phyloP scores from a whole-genome alignment of 2,113 vertebrate genomes.

The Potamarius usumacintae region DNA sequence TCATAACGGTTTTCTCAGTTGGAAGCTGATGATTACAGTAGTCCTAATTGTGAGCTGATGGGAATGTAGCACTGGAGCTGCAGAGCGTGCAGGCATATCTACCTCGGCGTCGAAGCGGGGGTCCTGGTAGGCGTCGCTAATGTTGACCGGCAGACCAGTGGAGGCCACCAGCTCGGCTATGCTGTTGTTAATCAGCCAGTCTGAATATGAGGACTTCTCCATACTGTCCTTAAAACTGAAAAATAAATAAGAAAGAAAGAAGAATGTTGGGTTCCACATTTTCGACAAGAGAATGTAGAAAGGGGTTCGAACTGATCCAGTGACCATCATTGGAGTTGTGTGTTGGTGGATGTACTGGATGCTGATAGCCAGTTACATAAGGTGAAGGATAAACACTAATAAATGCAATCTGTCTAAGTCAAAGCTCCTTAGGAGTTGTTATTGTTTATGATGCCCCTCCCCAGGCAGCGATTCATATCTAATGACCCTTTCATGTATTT shows the following conservation, averaged over 20 bases:
- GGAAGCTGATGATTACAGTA: constrained; percentile 23
- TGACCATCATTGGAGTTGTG: not conserved
- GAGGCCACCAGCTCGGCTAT: constrained; percentile 96
- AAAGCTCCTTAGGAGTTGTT: constrained; percentile 33
- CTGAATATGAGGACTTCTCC: constrained; percentile 93
- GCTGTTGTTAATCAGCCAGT: constrained; percentile 98
- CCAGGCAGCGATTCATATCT: constrained; percentile 52
- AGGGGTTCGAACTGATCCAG: not conserved
- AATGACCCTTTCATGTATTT: constrained; percentile 60
- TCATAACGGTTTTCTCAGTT: constrained; percentile 1
- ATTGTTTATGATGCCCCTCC: constrained; percentile 21
- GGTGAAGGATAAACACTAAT: not conserved
- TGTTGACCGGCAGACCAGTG: constrained; percentile 95
- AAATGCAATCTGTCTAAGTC: not conserved
- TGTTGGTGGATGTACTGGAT: not conserved
- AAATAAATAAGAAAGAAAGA: constrained; percentile 35
- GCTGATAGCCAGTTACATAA: not conserved
- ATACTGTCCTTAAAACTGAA: constrained; percentile 92
- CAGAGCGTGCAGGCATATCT: constrained; percentile 50
- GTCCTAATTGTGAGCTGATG: not conserved
- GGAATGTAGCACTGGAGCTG: not conserved
- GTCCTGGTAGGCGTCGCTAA: constrained; percentile 96
- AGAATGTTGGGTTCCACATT: not conserved
- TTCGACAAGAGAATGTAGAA: not conserved
- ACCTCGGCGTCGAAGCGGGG: constrained; percentile 97